Conservation (phyloP, 2,797 vertebrate genomes). For the Leptoclinus maculatus region DNA sequence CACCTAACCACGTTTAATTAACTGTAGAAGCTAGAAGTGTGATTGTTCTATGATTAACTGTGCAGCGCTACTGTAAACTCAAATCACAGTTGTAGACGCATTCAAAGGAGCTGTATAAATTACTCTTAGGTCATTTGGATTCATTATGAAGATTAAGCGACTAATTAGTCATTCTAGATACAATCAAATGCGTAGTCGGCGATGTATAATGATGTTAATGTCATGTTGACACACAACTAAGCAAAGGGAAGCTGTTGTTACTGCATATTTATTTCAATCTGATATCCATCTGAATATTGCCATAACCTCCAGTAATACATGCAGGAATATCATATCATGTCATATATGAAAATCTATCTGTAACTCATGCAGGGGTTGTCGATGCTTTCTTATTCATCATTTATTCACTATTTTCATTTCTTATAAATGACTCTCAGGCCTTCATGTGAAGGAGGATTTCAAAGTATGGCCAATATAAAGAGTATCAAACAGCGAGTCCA, state of each 20-base stretch:
- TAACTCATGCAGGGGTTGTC: conserved; percentile 8
- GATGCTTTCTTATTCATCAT: conserved; percentile 10
- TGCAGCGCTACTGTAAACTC: conserved; percentile 6
- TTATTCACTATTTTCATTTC: conserved; percentile 10
- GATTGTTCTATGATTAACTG: conserved; percentile 28
- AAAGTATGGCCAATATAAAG: background rate
- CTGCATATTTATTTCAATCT: background rate
- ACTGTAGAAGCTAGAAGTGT: conserved; percentile 21
- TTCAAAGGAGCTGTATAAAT: conserved; percentile 33
- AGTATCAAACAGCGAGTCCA: conserved; percentile 7
- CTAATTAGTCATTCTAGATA: background rate
- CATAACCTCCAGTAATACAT: background rate
- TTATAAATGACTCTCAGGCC: background rate
- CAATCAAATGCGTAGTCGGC: background rate
- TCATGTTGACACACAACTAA: background rate
- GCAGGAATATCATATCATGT: background rate
- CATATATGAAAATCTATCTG: background rate
- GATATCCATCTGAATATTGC: background rate
- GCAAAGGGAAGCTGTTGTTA: conserved; percentile 14
- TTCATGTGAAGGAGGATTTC: too few species aligned
- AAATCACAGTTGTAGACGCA: conserved; percentile 11
- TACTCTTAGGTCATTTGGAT: conserved; percentile 5
- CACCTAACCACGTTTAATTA: conserved; percentile 48
- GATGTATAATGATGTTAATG: background rate
- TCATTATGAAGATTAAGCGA: background rate